Evolutionary conservation across 2,888 invertebrate species (phyloP), one percentile per base, ranked within the genome.

Genomic region (Ernsta delagoae): DNA sequence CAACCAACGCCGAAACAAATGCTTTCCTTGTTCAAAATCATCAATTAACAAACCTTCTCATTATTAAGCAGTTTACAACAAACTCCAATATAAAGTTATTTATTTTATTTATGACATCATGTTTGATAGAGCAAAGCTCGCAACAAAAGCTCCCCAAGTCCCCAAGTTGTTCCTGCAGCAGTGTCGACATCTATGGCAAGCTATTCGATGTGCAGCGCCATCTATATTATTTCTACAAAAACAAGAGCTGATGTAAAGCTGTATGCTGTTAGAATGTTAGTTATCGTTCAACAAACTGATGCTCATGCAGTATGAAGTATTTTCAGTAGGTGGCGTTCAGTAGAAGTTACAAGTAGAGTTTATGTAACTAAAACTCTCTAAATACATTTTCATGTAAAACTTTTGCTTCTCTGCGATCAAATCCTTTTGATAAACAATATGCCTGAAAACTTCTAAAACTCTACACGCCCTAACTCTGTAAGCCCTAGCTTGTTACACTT

Each of bases 71-170:
- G 5, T 45, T 5, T 45, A n/a, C 5, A 45, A 1, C 7, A 53
- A 53, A 53, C 12, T 1, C 16, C 16, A 12, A 50, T 50, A 16
- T 16, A 16, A 6, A 50, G 16, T 16, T 6, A 6, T 16, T 1
- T 50, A 16, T 53, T 16, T 7, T 24, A 24, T 53, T 24, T 24
- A 53, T 3, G 16, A 16, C 0, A 11, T 8, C 24, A 7, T 24
- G 24, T 4, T 4, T 24, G 53, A 8, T 24, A 50, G 50, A 48
- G 43, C 43, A 8, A 50, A 34, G 4, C 8, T 61, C 34, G 9
- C 34, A 43, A 39, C 16, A 34, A 65, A 71, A 67, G 70, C 71
- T 65, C 57, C 12, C 16, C 1, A 1, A 16, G 16, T 16, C 16
- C 12, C 16, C 1, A 1, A 16, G 16, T 16, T 1, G 16, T 16